These are phyloP conservation scores for Clanis bilineata DNA, from an alignment of 2,888 invertebrate genomes.

Conservation along the genomic window DNA sequence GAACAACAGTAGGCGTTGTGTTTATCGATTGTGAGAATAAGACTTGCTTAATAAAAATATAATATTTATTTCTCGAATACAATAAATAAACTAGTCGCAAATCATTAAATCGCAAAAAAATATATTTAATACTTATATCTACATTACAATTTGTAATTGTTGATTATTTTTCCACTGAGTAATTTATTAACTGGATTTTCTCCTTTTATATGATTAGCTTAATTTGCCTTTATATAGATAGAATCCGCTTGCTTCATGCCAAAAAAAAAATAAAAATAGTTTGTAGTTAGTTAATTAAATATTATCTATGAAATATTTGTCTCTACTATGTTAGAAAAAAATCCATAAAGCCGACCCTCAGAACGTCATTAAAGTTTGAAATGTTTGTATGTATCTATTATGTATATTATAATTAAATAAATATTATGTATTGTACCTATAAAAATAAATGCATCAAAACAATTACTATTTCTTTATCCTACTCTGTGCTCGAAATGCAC, in stretches of 20 bases:
- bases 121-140: background rate
- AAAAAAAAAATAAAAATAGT: background rate
- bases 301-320: background rate
- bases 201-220: conserved; percentile 3
- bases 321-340: background rate
- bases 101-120: background rate
- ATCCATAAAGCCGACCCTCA: background rate
- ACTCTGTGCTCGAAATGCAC: too few relatives aligned
- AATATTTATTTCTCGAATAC: background rate
- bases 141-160: background rate
- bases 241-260: conserved; percentile 2
- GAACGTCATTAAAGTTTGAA: conserved; percentile 1
- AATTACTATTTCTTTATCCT: background rate
- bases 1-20: background rate
- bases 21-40: background rate
- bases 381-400: conserved; percentile 14
- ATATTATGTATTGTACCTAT: conserved; percentile 17
- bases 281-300: conserved; percentile 7
- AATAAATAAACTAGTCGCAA: background rate
- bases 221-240: background rate
- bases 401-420: conserved; percentile 10
- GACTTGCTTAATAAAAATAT: background rate
- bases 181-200: background rate
- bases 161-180: background rate
- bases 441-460: conserved; percentile 12